Conservation (phyloP, 2,113 vertebrate species). For the Cyprinodon tularosa region DNA sequence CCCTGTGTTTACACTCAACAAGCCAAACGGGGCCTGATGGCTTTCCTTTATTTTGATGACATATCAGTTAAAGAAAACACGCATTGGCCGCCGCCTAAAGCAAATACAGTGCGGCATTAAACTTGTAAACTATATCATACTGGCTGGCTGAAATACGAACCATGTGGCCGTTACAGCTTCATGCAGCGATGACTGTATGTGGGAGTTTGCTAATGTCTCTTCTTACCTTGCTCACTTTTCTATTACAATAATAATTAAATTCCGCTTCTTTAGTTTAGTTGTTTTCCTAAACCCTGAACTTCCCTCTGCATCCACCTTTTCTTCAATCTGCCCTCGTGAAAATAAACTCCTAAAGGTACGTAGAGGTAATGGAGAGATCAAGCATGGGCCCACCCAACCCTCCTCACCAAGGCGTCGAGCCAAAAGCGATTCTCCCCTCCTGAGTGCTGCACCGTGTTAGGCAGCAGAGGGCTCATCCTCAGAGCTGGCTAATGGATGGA, state of each 20-base stretch:
- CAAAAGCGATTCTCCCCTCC: neutral
- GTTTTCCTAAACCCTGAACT: neutral
- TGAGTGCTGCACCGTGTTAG: neutral
- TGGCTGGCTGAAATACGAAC: neutral
- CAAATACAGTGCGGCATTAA: slow-evolving; percentile 32
- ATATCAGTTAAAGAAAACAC: slow-evolving; percentile 41
- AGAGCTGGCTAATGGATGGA: slow-evolving; percentile 7
- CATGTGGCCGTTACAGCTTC: neutral
- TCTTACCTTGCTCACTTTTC: no score
- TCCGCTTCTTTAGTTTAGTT: neutral
- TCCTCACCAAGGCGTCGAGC: neutral
- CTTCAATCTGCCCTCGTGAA: neutral
- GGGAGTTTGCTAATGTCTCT: neutral
- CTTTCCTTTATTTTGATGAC: slow-evolving; percentile 25
- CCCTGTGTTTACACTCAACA: slow-evolving; percentile 39
- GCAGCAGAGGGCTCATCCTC: no score
- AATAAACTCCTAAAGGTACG: neutral
- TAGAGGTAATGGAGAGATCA: neutral
- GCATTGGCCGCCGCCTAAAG: slow-evolving; percentile 30
- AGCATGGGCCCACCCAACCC: neutral
- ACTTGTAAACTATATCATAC: neutral
- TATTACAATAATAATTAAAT: neutral
- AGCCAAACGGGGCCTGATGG: slow-evolving; percentile 15
- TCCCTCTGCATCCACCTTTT: neutral
- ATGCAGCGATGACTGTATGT: neutral